Evolutionary conservation across 2,888 invertebrate species (phyloP).

Genomic region (Leptinotarsa rubiginosa): DNA sequence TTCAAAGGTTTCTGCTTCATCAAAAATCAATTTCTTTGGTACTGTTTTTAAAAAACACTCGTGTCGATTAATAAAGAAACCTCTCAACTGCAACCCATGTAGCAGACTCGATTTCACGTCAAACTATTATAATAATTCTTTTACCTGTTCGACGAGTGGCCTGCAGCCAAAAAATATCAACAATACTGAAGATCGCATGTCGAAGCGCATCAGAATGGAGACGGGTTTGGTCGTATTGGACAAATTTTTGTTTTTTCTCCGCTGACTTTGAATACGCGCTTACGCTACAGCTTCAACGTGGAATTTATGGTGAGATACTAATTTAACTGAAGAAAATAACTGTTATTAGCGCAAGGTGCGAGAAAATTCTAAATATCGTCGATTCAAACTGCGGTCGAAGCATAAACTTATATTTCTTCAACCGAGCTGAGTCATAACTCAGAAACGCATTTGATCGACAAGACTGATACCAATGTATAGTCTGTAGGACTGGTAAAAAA

Average conservation of each 20-base stretch:
- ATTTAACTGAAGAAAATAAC: background rate
- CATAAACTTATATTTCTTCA: no score
- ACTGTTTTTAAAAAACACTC: background rate
- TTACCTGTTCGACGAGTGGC: slow-evolving; percentile 13
- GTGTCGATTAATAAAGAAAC: background rate
- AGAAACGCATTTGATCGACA: no score
- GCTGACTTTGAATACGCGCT: background rate
- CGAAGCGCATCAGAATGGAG: slow-evolving; percentile 25
- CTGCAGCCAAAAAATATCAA: slow-evolving; percentile 31
- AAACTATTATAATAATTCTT: slow-evolving; percentile 16
- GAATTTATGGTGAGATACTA: slow-evolving; percentile 6
- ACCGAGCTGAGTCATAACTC: no score
- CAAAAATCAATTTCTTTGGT: background rate
- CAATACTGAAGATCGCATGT: slow-evolving; percentile 32
- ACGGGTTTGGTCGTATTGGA: background rate
- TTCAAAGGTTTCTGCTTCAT: background rate
- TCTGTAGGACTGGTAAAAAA: no score
- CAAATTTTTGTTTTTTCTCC: slow-evolving; percentile 12
- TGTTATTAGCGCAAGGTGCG: slow-evolving; percentile 11
- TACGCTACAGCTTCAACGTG: background rate
- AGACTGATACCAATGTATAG: no score
- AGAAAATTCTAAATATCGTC: background rate
- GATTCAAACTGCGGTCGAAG: background rate
- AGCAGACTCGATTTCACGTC: background rate
- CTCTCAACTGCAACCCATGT: background rate